Conservation (phyloP, 2,113 vertebrate species). For the Sus scrofa region T2T-Sscrofa CM000830.6:20530501-20531000, state of each 20-base stretch:
- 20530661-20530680: too few relatives aligned
- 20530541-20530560: too few relatives aligned
- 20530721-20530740: conserved; percentile 25
- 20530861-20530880: background rate
- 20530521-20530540: too few relatives aligned
- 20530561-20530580: too few relatives aligned
- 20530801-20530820: background rate
- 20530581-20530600: too few relatives aligned
- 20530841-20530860: background rate
- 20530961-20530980: background rate
- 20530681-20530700: too few relatives aligned
- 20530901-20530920: background rate
- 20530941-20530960: background rate
- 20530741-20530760: background rate
- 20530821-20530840: background rate
- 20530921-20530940: background rate
- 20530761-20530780: conserved; percentile 7
- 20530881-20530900: conserved; percentile 7
- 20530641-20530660: too few relatives aligned
- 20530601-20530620: too few relatives aligned
- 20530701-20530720: too few relatives aligned
- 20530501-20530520: background rate
- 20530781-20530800: background rate
- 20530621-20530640: too few relatives aligned
- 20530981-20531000: background rate